Evolutionary conservation across 37 sponge, comb jelly and placozoan species (phyloP), one percentile per base, ranked within the genome.

Genomic region (Chondrosia reniformis): DNA sequence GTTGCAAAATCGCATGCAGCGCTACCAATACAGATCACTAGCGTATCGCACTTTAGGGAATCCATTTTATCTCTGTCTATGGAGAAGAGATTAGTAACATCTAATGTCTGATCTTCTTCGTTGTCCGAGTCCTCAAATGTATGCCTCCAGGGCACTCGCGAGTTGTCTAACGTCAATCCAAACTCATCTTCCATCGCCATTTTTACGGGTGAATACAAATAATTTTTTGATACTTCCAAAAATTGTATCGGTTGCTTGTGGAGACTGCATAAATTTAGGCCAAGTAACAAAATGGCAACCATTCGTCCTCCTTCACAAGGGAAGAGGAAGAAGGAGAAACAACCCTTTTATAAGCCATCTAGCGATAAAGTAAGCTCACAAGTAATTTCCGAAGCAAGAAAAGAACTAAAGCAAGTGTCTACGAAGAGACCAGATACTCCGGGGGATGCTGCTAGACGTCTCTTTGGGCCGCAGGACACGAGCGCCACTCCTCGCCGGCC

Each of bases 391-490:
- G 89, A 92, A 64, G 92, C 92, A 13, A 55, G 92, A 46, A 44
- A 63, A 45, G 83, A 84, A 28, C 73, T 92, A 8, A 66, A 84
- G 39, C 41, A 73, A 25, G 46, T 88, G 2, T 75, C 85, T 15
- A 81, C 86, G 15, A 67, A 67, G 15, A 66, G 92, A 25, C 92
- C 92, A 4, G 75, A 31, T 76, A 91, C 92, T 19, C 92, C 92
- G 19, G 88, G 79, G 33, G 46, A 58, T 39, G 17, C 52, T 27
- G 62, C 33, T 13, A 74, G 89, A 12, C 72, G 33, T 33, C 63
- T 90, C 5, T 86, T 86, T 71, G 90, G 90, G 12, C 17, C 41
- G 7, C 32, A 69, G 67, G 43, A 30, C 36, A 9, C 6, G 27
- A 28, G 24, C 30, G 52, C 32, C 49, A 37, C 31, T 19, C 33